These are phyloP conservation scores for Peromyscus aztecus DNA, from an alignment of 2,797 vertebrate species.

Conservation along the genomic window DNA sequence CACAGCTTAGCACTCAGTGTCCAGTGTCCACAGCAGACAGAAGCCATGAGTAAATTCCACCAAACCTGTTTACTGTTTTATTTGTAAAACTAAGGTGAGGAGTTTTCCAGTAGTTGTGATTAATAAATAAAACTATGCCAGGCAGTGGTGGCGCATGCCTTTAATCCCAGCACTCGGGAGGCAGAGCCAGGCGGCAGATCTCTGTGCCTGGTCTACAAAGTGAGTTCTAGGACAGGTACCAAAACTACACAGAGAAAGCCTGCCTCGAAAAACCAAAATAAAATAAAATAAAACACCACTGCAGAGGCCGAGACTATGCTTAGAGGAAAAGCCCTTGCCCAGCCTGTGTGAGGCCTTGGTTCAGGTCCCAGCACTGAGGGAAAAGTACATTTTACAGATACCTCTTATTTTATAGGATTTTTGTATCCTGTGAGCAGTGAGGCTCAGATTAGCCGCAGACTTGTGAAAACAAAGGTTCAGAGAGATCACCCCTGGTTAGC, in stretches of 20 bases:
- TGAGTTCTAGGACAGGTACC: no score
- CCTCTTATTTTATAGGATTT: not conserved
- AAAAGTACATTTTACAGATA: not conserved
- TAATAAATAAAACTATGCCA: not conserved
- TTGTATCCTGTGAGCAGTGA: not conserved
- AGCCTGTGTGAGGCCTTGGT: rapidly evolving
- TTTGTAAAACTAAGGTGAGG: constrained; percentile 57
- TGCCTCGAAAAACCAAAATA: no score
- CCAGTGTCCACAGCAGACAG: constrained; percentile 56
- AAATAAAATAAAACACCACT: not conserved
- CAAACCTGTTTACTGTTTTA: constrained; percentile 30
- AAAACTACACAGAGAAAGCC: no score
- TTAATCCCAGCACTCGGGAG: no score
- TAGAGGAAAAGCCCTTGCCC: not conserved
- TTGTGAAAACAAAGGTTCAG: not conserved
- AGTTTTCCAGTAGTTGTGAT: constrained; percentile 16
- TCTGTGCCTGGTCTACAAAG: no score
- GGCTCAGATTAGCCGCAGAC: constrained; percentile 6
- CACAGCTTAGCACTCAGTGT: not conserved
- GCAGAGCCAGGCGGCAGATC: no score
- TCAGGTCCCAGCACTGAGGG: not conserved
- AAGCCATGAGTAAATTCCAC: constrained; percentile 1
- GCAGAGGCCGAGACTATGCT: not conserved
- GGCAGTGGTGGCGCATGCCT: no score
- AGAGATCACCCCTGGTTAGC: not conserved